Evolutionary conservation across 2,113 vertebrate genomes (phyloP).

Genomic region (Macroglossus sobrinus): DNA sequence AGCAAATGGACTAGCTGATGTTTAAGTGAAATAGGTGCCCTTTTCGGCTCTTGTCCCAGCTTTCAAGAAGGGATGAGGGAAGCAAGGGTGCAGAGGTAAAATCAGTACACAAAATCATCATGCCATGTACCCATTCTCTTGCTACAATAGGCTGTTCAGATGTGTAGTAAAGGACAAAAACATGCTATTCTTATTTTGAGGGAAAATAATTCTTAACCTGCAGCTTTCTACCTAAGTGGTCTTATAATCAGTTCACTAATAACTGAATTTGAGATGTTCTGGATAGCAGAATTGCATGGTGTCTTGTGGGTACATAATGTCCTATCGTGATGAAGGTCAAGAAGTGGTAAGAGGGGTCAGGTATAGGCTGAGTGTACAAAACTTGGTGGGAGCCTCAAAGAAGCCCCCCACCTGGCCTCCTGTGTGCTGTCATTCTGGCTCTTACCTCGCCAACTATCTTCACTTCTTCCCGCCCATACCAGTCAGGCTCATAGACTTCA

Average conservation of each 20-base stretch:
- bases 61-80: not conserved
- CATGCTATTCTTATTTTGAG: not conserved
- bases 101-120: not conserved
- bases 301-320: not conserved
- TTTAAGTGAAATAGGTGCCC: not conserved
- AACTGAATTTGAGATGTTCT: not conserved
- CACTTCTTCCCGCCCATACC: slow-evolving; percentile 96
- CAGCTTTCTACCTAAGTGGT: not conserved
- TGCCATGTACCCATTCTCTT: not conserved
- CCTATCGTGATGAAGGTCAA: not conserved
- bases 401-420: not conserved
- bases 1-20: fast-evolving
- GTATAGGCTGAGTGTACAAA: not conserved
- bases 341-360: not conserved
- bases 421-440: not conserved
- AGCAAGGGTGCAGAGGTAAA: not conserved
- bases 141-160: not conserved
- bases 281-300: not conserved
- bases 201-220: not conserved
- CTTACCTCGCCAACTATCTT: slow-evolving; percentile 95
- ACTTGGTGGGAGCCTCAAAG: fast-evolving
- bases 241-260: not conserved
- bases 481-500: slow-evolving; percentile 98
- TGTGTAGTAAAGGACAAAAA: not conserved
- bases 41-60: not conserved